Percentiles rank a stretch among this genome's conserved stretches.
Conservation (phyloP, 2,113 vertebrate genomes). For the Chitala chitala region DNA sequence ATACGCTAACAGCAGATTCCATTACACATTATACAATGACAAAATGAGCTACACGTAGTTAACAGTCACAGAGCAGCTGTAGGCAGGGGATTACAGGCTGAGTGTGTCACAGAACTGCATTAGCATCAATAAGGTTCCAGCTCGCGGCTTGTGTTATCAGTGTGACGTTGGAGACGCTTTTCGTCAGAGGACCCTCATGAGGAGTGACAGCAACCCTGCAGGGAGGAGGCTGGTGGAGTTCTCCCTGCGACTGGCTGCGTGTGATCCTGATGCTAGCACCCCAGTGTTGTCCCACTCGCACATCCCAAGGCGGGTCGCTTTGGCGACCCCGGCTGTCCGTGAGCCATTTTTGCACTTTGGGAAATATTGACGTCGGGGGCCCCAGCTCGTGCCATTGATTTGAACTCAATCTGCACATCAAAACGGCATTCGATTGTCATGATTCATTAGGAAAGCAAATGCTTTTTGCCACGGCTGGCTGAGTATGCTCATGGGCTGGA, state of each 20-base stretch:
- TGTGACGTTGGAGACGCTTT: background rate
- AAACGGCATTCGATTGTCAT: constrained; percentile 66
- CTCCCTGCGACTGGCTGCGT: background rate
- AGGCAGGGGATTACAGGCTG: too few species aligned
- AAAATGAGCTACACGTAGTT: too few species aligned
- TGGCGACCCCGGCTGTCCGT: constrained; percentile 55
- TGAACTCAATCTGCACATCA: constrained; percentile 63
- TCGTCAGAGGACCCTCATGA: background rate
- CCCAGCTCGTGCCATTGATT: constrained; percentile 65
- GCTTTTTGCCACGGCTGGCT: constrained; percentile 71
- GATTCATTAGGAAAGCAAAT: constrained; percentile 86
- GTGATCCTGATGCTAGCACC: background rate
- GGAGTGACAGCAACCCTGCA: background rate
- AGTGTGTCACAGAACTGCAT: too few species aligned
- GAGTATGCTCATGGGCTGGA: constrained; percentile 51
- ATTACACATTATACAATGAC: too few species aligned
- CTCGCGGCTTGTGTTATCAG: background rate
- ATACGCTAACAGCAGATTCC: too few species aligned
- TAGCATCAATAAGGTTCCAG: too few species aligned
- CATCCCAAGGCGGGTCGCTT: constrained; percentile 40
- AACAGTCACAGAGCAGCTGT: too few species aligned
- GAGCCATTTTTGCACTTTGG: constrained; percentile 60
- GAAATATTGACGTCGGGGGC: constrained; percentile 60
- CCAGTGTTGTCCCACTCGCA: constrained; percentile 1
- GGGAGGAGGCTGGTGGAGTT: too few species aligned